Conservation (phyloP, 1,140 invertebrate species). For the Bilobella aurantiaca region DNA sequence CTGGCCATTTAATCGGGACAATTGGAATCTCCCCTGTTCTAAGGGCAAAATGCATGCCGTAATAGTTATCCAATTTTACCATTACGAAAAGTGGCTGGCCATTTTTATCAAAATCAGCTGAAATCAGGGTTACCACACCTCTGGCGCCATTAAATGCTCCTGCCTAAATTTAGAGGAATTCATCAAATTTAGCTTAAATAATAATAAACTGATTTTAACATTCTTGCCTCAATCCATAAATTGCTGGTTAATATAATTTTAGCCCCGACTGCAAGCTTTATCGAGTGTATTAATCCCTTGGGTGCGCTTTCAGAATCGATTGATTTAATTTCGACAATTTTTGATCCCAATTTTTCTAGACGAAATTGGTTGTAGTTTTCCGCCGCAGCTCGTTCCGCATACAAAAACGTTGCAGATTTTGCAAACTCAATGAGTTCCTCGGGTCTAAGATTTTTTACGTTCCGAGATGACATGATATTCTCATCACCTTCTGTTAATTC, state of each 20-base stretch:
- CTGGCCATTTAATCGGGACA: background rate
- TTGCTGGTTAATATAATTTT: background rate
- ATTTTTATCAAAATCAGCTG: background rate
- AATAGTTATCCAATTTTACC: background rate
- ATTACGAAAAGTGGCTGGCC: background rate
- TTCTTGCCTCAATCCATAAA: background rate
- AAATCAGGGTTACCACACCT: background rate
- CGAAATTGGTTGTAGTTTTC: background rate
- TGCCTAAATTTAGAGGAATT: background rate
- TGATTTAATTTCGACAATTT: background rate
- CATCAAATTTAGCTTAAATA: background rate
- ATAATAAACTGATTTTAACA: background rate
- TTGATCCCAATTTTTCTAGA: background rate
- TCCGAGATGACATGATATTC: background rate
- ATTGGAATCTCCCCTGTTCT: background rate
- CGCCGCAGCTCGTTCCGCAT: background rate
- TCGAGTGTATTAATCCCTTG: background rate
- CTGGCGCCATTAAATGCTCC: background rate
- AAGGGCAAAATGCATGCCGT: background rate
- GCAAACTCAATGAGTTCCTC: background rate
- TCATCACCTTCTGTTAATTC: background rate
- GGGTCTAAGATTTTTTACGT: background rate
- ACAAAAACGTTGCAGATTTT: background rate
- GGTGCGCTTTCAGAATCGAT: background rate
- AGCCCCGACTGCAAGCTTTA: background rate